Percentiles rank a stretch among this genome's conserved stretches.
These are phyloP conservation scores for Schizothorax lantsangensis DNA, from an alignment of 2,797 vertebrate genomes.

Conservation along the genomic window DNA sequence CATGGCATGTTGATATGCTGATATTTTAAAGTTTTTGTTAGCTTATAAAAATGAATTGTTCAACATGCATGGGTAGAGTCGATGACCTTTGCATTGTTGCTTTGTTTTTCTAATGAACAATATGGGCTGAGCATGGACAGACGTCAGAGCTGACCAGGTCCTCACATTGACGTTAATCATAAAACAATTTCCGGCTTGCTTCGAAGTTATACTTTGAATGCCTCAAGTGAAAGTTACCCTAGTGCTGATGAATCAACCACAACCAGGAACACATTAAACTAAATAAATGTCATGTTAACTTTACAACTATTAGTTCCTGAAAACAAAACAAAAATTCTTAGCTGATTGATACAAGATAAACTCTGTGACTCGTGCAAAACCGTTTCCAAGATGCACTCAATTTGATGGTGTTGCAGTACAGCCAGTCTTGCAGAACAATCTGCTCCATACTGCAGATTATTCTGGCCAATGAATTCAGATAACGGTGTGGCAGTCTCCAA, in stretches of 20 bases:
- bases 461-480: not conserved
- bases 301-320: not conserved
- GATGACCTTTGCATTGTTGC: not conserved
- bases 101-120: conserved; percentile 15
- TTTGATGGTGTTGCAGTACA: not conserved
- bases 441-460: not conserved
- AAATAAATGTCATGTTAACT: not conserved
- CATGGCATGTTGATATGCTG: not conserved
- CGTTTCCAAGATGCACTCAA: not conserved
- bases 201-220: not conserved
- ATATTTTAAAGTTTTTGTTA: not conserved
- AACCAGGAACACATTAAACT: not conserved
- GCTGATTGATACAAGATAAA: not conserved
- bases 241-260: not conserved
- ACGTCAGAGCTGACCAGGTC: not conserved
- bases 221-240: not conserved
- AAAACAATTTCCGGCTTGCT: not conserved
- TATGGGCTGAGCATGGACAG: not conserved
- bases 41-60: conserved; percentile 14
- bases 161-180: not conserved
- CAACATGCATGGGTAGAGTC: not conserved
- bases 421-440: not conserved
- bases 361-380: not conserved
- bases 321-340: not conserved
- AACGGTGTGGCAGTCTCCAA: not conserved